Evolutionary conservation across 2,888 invertebrate species (phyloP).

Genomic region (Leptopilina drosophilae): DNA sequence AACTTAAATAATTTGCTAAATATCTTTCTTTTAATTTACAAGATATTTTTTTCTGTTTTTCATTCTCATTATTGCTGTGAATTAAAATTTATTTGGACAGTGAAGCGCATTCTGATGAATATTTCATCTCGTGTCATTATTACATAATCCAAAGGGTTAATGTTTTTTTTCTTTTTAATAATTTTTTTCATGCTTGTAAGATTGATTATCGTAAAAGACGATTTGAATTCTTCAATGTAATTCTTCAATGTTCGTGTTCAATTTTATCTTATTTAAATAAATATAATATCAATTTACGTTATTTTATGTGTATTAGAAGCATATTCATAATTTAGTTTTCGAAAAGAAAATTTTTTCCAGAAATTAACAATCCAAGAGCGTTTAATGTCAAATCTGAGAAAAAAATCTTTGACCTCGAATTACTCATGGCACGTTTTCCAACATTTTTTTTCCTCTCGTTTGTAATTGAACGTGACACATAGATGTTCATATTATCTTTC

Average conservation of each 20-base stretch:
- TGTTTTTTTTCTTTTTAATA: neutral
- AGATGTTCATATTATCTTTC: neutral
- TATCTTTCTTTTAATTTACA: neutral
- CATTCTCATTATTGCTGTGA: neutral
- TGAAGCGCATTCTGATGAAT: slow-evolving; percentile 9
- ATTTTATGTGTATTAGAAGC: neutral
- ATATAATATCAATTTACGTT: neutral
- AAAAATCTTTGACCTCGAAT: slow-evolving; percentile 26
- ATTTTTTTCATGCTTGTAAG: neutral
- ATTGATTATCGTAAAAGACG: neutral
- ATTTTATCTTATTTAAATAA: neutral
- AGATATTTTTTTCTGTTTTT: neutral
- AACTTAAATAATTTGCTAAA: neutral
- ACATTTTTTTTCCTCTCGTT: neutral
- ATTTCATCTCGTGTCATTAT: neutral
- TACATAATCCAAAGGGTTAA: slow-evolving; percentile 14
- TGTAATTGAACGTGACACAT: slow-evolving; percentile 28
- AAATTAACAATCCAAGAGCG: slow-evolving; percentile 5
- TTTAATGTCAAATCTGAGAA: slow-evolving; percentile 9
- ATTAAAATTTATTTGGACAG: slow-evolving; percentile 6
- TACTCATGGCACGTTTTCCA: slow-evolving; percentile 12
- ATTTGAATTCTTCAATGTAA: slow-evolving; percentile 1
- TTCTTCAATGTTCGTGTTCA: too few species aligned
- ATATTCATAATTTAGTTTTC: neutral
- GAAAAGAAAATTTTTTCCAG: neutral